Evolutionary conservation across 1,140 invertebrate species (phyloP).

Genomic region (Penaeus japonicus): DNA sequence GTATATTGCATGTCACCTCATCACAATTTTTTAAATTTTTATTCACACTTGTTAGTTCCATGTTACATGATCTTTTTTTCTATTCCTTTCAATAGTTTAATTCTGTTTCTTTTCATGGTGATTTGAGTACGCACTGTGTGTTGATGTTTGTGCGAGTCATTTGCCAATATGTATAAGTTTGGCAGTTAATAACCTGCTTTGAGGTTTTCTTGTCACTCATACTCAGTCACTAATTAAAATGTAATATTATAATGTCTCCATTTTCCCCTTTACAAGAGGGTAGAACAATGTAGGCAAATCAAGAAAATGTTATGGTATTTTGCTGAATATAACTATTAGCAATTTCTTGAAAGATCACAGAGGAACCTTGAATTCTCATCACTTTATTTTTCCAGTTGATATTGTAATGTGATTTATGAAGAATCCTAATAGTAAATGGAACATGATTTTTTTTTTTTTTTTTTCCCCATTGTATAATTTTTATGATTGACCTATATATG

Average conservation of each 20-base stretch:
- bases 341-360: no score
- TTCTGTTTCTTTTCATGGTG: constrained; percentile 12
- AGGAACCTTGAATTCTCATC: no score
- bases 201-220: constrained; percentile 25
- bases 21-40: constrained; percentile 11
- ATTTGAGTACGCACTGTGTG: constrained; percentile 18
- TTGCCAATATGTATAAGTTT: constrained; percentile 29
- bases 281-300: neutral
- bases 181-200: constrained; percentile 35
- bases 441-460: no score
- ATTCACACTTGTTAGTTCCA: neutral
- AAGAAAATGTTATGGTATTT: neutral
- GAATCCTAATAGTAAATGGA: no score
- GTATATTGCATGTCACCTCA: constrained; percentile 23
- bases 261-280: neutral
- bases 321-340: no score
- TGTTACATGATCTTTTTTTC: neutral
- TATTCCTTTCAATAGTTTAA: constrained; percentile 11
- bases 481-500: no score
- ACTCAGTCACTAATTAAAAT: constrained; percentile 25
- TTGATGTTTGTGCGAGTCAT: constrained; percentile 31
- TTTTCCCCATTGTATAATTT: no score
- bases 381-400: no score
- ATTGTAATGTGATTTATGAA: no score
- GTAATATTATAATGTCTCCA: neutral